A percentile compares a stretch with the other conserved stretches of the same genome.
Conservation (phyloP, 2,113 vertebrate genomes). For the Indri indri region DNA sequence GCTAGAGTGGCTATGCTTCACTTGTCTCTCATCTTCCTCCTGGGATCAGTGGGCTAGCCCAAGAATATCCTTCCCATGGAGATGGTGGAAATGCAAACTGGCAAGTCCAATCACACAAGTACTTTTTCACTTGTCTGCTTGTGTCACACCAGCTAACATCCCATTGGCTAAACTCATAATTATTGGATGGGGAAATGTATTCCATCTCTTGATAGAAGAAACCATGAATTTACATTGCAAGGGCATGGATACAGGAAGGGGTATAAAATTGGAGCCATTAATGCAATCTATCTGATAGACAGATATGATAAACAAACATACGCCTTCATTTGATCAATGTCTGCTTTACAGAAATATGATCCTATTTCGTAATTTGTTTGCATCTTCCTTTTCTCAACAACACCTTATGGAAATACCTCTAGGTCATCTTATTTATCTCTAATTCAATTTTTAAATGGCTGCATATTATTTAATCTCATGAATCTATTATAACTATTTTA, state of each 20-base stretch:
- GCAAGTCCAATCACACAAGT: not conserved
- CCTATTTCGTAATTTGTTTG: not conserved
- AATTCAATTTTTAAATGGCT: slow-evolving; percentile 27
- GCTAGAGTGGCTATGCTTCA: not conserved
- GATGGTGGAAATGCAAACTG: not conserved
- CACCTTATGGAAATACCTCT: not conserved
- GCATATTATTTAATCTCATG: not conserved
- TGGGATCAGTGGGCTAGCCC: not conserved
- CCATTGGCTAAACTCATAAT: not conserved
- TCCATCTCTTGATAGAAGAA: slow-evolving; percentile 19
- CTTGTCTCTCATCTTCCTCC: not conserved
- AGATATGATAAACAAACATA: not conserved
- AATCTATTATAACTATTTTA: slow-evolving; percentile 18
- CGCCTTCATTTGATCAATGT: not conserved
- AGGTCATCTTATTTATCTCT: slow-evolving; percentile 3
- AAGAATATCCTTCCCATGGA: not conserved
- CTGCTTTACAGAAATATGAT: slow-evolving; percentile 29
- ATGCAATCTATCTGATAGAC: not conserved
- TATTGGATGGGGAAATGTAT: not conserved
- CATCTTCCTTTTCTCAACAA: not conserved
- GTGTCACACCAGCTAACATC: not conserved
- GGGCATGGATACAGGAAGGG: not conserved
- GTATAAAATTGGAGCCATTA: not conserved
- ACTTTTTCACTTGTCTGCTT: not conserved
- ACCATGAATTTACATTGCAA: slow-evolving; percentile 17